Conservation (phyloP, 1,140 invertebrate genomes). For the Hycleus cichorii region DNA sequence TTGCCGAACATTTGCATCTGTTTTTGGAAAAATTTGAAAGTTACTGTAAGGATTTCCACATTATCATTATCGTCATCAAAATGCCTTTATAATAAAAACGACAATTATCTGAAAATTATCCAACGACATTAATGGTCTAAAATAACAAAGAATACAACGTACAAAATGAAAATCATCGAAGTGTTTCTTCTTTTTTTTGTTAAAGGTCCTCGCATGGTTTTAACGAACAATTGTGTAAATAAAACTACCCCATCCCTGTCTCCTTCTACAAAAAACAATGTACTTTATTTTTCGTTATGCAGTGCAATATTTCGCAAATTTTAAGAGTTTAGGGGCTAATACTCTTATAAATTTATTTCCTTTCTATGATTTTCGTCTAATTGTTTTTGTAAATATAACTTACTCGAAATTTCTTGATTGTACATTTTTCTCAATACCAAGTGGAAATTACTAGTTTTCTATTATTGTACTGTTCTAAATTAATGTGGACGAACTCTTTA, state of each 20-base stretch:
- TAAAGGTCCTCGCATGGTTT: constrained; percentile 4
- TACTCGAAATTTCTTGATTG: neutral
- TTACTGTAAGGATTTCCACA: too few species aligned
- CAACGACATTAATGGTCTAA: constrained; percentile 11
- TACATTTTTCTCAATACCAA: constrained; percentile 9
- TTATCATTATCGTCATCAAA: too few species aligned
- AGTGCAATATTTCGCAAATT: constrained; percentile 6
- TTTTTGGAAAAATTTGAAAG: too few species aligned
- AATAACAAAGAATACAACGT: constrained; percentile 4
- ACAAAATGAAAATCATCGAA: constrained; percentile 10
- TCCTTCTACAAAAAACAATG: neutral
- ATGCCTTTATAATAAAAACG: too few species aligned
- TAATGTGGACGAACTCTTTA: constrained; percentile 2
- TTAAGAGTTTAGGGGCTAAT: too few species aligned
- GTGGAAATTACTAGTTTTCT: constrained; percentile 11
- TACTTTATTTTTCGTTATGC: constrained; percentile 8
- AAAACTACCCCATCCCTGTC: too few species aligned
- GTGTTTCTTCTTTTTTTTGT: too few species aligned
- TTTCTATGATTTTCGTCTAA: neutral
- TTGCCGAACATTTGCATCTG: too few species aligned
- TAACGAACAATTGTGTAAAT: too few species aligned
- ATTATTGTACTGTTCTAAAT: constrained; percentile 4
- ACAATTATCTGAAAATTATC: too few species aligned
- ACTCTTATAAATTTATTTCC: constrained; percentile 2
- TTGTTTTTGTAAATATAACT: too few species aligned